Evolutionary conservation across 1,140 invertebrate genomes (phyloP).

Genomic region (Lordiphosa clarofinis): DNA sequence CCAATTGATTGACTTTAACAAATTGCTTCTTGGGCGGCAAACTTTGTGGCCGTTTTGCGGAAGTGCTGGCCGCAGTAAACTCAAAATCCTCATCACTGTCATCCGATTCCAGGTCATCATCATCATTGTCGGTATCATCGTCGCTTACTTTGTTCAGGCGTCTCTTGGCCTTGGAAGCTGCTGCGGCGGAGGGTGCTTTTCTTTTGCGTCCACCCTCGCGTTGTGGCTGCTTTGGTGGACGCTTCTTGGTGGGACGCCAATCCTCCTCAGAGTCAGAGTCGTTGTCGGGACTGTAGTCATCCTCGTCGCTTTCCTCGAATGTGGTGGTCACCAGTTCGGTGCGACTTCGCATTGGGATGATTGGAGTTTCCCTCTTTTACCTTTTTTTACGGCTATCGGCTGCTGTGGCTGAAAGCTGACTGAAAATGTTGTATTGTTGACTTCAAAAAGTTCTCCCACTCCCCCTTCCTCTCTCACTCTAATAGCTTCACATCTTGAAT

Average conservation of each 20-base stretch:
- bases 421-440: slow-evolving; percentile 60
- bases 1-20: slow-evolving; percentile 39
- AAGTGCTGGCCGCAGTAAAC: slow-evolving; percentile 39
- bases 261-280: slow-evolving; percentile 76
- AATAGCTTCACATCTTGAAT: slow-evolving; percentile 30
- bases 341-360: slow-evolving; percentile 72
- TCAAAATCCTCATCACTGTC: slow-evolving; percentile 56
- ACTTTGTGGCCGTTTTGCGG: slow-evolving; percentile 36
- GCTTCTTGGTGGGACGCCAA: slow-evolving; percentile 72
- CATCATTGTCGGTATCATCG: slow-evolving; percentile 47
- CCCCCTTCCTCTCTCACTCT: slow-evolving; percentile 6
- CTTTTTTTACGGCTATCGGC: slow-evolving; percentile 16
- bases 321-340: slow-evolving; percentile 78
- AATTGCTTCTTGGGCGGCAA: slow-evolving; percentile 72
- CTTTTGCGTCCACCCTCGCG: slow-evolving; percentile 52
- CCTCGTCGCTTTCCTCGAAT: slow-evolving; percentile 76
- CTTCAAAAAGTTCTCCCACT: slow-evolving; percentile 24
- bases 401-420: slow-evolving; percentile 41
- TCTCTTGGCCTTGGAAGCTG: slow-evolving; percentile 50
- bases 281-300: slow-evolving; percentile 73
- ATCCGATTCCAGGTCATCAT: slow-evolving; percentile 46
- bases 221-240: slow-evolving; percentile 50
- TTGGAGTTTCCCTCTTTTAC: slow-evolving; percentile 14
- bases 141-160: slow-evolving; percentile 51
- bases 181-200: slow-evolving; percentile 22